phyloP scores from a whole-genome alignment of 2,113 vertebrate genomes.

The Oenanthe oenanthe region DNA sequence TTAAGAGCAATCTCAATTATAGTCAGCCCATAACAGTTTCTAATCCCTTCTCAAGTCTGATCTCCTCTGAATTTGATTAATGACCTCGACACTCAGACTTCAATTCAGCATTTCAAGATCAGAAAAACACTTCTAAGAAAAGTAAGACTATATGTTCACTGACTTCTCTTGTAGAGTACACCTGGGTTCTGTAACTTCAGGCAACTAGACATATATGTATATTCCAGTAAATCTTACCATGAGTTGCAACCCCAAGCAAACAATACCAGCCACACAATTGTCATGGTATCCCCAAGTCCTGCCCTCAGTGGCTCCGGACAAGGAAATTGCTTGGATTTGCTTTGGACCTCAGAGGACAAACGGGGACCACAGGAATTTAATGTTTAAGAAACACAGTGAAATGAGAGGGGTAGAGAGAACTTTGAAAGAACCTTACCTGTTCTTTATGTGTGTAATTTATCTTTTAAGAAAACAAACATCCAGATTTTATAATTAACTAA shows the following conservation, averaged over 20 bases:
- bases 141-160: background rate
- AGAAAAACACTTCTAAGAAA: background rate
- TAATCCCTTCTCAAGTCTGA: background rate
- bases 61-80: constrained; percentile 5
- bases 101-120: background rate
- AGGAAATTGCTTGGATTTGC: background rate
- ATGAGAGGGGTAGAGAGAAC: background rate
- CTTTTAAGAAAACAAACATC: background rate
- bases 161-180: background rate
- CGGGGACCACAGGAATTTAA: background rate
- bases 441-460: background rate
- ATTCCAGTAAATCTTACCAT: background rate
- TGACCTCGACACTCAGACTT: background rate
- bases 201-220: background rate
- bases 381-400: background rate
- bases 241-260: background rate
- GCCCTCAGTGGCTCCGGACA: background rate
- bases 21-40: background rate
- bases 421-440: background rate
- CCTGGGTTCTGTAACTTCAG: background rate
- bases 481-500: background rate
- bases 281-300: background rate
- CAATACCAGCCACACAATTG: background rate
- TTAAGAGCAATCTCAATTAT: background rate
- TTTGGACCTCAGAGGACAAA: background rate